A percentile compares a stretch with the other conserved stretches of the same genome.
Evolutionary conservation across 2,797 vertebrate genomes (phyloP).

Genomic region (Sebastes minor): DNA sequence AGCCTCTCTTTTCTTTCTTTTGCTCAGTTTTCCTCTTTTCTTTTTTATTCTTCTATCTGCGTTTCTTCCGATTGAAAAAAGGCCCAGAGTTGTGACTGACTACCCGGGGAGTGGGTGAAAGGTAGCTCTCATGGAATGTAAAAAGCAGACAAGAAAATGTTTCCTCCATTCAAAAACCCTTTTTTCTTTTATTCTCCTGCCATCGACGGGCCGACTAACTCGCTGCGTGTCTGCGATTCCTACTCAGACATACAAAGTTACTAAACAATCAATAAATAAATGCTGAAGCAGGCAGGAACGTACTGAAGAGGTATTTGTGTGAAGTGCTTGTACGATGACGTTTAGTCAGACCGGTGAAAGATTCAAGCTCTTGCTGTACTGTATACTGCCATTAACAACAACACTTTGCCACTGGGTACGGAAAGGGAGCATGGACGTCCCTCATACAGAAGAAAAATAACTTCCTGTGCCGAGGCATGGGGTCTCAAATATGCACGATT

Average conservation of each 20-base stretch:
- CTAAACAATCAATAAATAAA: slow-evolving; percentile 71
- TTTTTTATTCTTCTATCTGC: slow-evolving; percentile 57
- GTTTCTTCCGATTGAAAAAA: slow-evolving; percentile 64
- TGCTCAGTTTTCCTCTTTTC: slow-evolving; percentile 77
- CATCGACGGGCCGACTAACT: neutral
- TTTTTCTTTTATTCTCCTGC: slow-evolving; percentile 1
- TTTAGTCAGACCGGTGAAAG: slow-evolving; percentile 47
- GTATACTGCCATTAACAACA: slow-evolving; percentile 37
- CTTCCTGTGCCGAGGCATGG: slow-evolving; percentile 37
- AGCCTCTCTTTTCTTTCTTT: slow-evolving; percentile 82
- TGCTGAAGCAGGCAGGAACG: slow-evolving; percentile 72
- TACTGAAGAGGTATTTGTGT: slow-evolving; percentile 76
- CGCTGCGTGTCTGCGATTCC: slow-evolving; percentile 23
- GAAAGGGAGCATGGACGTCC: neutral
- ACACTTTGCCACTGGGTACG: slow-evolving; percentile 43
- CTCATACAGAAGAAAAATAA: neutral
- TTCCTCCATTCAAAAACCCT: slow-evolving; percentile 22
- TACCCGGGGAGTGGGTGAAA: slow-evolving; percentile 48
- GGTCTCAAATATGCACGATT: slow-evolving; percentile 23
- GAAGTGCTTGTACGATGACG: slow-evolving; percentile 79
- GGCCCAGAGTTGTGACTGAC: slow-evolving; percentile 64
- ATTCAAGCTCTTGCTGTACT: slow-evolving; percentile 58
- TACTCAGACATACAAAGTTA: slow-evolving; percentile 53
- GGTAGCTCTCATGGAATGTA: slow-evolving; percentile 73
- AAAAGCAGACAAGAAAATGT: slow-evolving; percentile 65